phyloP scores from a whole-genome alignment of 1,140 invertebrate genomes.

The Brachionus plicatilis region DNA sequence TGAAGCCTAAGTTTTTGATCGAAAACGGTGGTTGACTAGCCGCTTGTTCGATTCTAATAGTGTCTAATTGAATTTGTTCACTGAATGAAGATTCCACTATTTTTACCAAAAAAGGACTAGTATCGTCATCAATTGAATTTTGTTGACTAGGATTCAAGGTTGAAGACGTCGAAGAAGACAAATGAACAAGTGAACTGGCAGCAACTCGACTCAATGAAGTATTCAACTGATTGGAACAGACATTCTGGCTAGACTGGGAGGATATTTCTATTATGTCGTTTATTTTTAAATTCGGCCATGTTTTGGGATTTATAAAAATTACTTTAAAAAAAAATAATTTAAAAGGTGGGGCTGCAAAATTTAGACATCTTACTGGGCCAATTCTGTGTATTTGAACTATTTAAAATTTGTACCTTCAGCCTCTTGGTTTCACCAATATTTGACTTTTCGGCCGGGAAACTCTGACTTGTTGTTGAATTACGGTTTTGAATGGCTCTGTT shows the following conservation, averaged over 20 bases:
- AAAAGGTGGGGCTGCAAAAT: background rate
- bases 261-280: constrained; percentile 24
- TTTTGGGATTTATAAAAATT: constrained; percentile 15
- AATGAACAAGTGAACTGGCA: background rate
- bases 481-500: background rate
- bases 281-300: constrained; percentile 19
- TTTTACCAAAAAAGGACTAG: constrained; percentile 21
- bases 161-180: background rate
- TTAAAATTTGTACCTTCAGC: background rate
- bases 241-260: background rate
- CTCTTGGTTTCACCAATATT: background rate
- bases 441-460: background rate
- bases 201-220: background rate
- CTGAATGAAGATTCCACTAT: background rate
- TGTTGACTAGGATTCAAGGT: background rate
- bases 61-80: constrained; percentile 11
- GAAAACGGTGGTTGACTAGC: constrained; percentile 29
- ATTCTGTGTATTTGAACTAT: background rate
- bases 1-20: background rate
- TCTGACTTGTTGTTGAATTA: background rate
- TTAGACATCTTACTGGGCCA: background rate
- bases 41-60: constrained; percentile 5
- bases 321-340: background rate
- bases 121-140: constrained; percentile 2
- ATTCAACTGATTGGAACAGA: background rate